Base-by-base conservation (phyloP, 2,888 invertebrate genomes). In the Torymus tubicola region DNA sequence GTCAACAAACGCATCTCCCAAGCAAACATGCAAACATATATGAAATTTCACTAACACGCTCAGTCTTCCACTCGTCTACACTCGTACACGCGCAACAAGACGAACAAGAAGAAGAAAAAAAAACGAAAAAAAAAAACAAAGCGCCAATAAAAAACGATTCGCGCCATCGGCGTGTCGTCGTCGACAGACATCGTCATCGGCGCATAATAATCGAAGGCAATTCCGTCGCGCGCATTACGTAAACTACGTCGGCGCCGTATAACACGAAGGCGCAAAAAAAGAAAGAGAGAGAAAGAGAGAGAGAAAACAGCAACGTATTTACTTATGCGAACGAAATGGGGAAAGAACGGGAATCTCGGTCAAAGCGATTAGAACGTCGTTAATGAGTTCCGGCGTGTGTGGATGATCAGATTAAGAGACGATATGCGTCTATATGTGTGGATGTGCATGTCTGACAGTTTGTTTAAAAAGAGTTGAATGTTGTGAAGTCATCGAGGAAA, bases 281-380 rank as follows among this genome's bases (percentile, higher is more conserved):
- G 53, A 65, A 14, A 16, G 42, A 13, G 55, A 55, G 14, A 13
- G 64, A 64, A 69, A 24, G 18, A 60, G 11, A 74, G 60, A 77
- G 69, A 55, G 42, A 16, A 58, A 42, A 31, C 18, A 4, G 42
- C 31, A 8, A 31, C 31, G 31, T 8, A 8, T 31, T 31, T 31
- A 8, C 31, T 31, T 31, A 31, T 31, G 31, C 31, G 31, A 31
- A 31, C 31, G 31, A 31, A 31, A 31, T 31, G 31, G 31, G 31
- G 31, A 31, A 31, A 31, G 31, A 31, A 31, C 4, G 21, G 16
- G 65, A 58, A 77, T 77, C 70, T 70, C 77, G 77, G 77, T 77
- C 71, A 78, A 60, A 71, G 11, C 58, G 52, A 71, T 78, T 78
- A 78, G 24, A 52, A 21, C 13, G 63, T 52, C 53, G 21, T 61